Base-by-base conservation (phyloP, 1,140 invertebrate species). In the Zeugodacus cucurbitae region DNA sequence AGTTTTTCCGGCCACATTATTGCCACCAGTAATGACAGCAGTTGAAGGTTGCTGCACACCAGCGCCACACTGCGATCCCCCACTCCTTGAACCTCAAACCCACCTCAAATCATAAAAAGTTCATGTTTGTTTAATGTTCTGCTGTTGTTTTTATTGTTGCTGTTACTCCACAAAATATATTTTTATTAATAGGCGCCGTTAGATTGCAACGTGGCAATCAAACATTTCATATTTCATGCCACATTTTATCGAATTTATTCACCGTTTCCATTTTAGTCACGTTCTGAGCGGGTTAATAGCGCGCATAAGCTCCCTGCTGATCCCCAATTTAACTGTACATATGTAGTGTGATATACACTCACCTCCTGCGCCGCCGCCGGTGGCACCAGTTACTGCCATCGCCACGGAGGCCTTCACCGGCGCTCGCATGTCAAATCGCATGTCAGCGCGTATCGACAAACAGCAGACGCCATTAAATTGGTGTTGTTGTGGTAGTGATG, bases 1-100 rank as follows among this genome's bases (percentile, higher is more conserved):
- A 82, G 74, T 82, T 82, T 82, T 82, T 82, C 74, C 37, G 74
- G 74, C 74, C 74, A 82, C 74, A 82, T 82, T 82, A 82, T 82
- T 82, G 74, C 74, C 74, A 44, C 41, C 22, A 82, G 74, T 82
- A 82, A 82, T 82, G 74, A 82, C 74, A 82, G 74, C 44, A 82
- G 41, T 82, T 82, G 74, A 82, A 82, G 74, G 74, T 32, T 82
- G 34, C 41, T 10, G 26, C 44, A 26, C 6, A 5, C 41, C 70
- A 26, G 26, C 26, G 29, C 64, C 34, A 41, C 34, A 0, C 67
- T 11, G 7, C 29, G 32, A 2, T 10, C 29, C 14, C 58, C 1
- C 11, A 7, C 22, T 29, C 10, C 34, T 20, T 11, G 3, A n/a
- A n/a, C n/a, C n/a, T n/a, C n/a, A n/a, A n/a, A n/a, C n/a, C 34